phyloP scores from a whole-genome alignment of 2,888 invertebrate genomes.

The Chrysopilus asiliformis region DNA sequence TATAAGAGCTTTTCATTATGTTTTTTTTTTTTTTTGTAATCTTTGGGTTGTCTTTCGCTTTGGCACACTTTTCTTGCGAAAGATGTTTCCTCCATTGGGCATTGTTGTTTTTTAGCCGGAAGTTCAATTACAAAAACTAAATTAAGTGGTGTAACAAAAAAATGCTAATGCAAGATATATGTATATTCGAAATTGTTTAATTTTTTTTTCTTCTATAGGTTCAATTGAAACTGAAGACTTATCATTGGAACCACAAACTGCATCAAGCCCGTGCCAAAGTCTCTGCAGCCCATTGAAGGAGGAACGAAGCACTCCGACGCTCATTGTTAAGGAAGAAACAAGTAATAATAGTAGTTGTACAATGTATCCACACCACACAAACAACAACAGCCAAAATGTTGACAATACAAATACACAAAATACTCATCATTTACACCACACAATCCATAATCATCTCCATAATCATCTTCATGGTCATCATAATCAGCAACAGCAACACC shows the following conservation, averaged over 20 bases:
- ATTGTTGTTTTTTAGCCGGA: no score
- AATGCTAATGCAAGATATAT: no score
- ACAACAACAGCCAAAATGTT: constrained; percentile 17
- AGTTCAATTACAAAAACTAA: no score
- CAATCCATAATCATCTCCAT: constrained; percentile 17
- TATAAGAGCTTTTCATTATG: not conserved
- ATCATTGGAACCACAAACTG: constrained; percentile 47
- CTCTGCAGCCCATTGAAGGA: constrained; percentile 48
- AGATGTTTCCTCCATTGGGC: no score
- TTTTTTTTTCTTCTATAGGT: no score
- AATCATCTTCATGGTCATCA: constrained; percentile 23
- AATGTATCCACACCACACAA: constrained; percentile 33
- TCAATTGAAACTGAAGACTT: constrained; percentile 68
- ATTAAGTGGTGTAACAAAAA: no score
- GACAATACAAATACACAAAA: constrained; percentile 15
- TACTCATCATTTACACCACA: constrained; percentile 17
- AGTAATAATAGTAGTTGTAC: constrained; percentile 52
- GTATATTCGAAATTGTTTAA: no score
- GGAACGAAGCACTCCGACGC: constrained; percentile 50
- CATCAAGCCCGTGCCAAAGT: constrained; percentile 36
- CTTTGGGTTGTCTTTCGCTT: no score
- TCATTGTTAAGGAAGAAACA: constrained; percentile 57
- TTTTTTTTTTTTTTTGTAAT: not conserved
- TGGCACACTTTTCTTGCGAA: no score
- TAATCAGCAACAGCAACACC: constrained; percentile 21